A percentile compares a stretch with the other conserved stretches of the same genome.
phyloP scores from a whole-genome alignment of 2,113 vertebrate species.

The Vireo altiloquus region DNA sequence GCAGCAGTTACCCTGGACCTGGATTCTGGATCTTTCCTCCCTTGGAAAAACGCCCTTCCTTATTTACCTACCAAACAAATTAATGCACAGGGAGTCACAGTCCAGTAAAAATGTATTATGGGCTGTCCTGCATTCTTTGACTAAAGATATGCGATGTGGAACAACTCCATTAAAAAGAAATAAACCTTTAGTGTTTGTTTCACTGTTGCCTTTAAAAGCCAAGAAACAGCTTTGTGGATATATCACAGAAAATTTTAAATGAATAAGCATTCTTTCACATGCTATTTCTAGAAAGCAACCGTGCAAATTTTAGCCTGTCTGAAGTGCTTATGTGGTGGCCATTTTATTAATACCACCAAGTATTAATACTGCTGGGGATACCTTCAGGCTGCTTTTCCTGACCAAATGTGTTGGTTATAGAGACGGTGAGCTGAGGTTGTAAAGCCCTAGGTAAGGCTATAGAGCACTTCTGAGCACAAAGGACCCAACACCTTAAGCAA shows the following conservation, averaged over 20 bases:
- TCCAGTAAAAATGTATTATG: neutral
- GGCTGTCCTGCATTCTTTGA: neutral
- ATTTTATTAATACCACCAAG: neutral
- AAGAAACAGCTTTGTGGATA: neutral
- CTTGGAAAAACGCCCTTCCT: neutral
- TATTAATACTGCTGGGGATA: neutral
- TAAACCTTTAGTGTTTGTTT: neutral
- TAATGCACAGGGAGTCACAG: neutral
- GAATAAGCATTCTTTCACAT: neutral
- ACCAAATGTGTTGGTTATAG: neutral
- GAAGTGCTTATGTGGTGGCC: neutral
- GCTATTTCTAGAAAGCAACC: neutral
- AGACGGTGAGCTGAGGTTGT: neutral
- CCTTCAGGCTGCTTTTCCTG: neutral
- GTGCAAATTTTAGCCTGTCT: neutral
- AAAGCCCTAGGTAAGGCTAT: neutral
- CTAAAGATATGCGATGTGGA: neutral
- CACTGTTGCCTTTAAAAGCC: neutral
- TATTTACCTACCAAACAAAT: constrained; percentile 16
- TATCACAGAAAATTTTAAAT: neutral
- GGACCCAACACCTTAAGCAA: neutral
- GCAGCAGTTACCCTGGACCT: neutral
- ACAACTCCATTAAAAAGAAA: neutral
- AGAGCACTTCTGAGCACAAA: neutral
- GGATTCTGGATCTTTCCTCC: neutral